A percentile compares a stretch with the other conserved stretches of the same genome.
Evolutionary conservation across 2,888 invertebrate species (phyloP).

Genomic region (Clepsis dumicolana): DNA sequence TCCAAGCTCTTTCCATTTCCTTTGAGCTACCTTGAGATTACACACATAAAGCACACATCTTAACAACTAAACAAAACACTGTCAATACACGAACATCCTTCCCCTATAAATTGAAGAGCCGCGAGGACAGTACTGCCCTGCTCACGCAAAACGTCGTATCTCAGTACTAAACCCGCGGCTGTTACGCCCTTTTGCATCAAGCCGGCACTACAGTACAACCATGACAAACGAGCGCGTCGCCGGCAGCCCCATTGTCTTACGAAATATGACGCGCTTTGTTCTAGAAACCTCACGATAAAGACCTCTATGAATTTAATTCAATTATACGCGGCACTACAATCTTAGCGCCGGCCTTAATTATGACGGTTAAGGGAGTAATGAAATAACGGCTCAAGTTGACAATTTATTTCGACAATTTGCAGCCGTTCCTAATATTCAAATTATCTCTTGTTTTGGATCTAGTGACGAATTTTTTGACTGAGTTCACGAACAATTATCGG

Average conservation of each 20-base stretch:
- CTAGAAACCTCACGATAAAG: slow-evolving; percentile 16
- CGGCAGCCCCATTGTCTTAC: slow-evolving; percentile 31
- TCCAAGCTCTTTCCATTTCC: no score
- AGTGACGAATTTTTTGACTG: no score
- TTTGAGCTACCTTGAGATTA: no score
- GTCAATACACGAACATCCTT: neutral
- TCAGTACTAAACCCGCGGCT: no score
- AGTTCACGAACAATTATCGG: no score
- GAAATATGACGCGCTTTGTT: slow-evolving; percentile 37
- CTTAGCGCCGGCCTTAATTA: slow-evolving; percentile 3
- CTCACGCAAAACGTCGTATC: no score
- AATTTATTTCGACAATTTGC: neutral
- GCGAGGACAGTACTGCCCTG: neutral
- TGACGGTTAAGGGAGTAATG: neutral
- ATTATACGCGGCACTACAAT: slow-evolving; percentile 14
- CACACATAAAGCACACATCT: neutral
- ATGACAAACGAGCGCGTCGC: slow-evolving; percentile 27
- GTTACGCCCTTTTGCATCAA: neutral
- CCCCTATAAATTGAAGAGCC: neutral
- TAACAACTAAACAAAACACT: neutral
- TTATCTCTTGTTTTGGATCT: no score
- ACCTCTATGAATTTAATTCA: slow-evolving; percentile 27
- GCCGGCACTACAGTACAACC: slow-evolving; percentile 8
- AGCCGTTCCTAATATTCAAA: no score
- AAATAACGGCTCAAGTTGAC: neutral